Evolutionary conservation across 2,113 vertebrate genomes (phyloP).

Genomic region (Gasterosteus aculeatus): DNA sequence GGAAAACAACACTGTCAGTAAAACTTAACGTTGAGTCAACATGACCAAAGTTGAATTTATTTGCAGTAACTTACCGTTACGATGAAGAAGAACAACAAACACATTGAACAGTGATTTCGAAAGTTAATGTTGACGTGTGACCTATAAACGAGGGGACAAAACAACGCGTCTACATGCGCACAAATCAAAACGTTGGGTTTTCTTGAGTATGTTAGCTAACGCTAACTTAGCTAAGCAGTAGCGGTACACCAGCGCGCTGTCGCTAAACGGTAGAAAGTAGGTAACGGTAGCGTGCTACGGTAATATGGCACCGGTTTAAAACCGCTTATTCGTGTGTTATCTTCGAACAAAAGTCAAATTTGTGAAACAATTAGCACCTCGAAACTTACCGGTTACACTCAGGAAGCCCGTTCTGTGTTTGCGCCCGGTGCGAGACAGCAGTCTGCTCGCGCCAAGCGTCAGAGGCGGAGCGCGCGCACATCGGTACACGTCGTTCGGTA

Average conservation of each 20-base stretch:
- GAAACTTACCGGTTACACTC: conserved; percentile 24
- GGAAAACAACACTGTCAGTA: neutral
- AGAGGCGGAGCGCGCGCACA: neutral
- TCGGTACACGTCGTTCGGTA: no score
- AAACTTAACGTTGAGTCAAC: neutral
- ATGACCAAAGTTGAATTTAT: neutral
- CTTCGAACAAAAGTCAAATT: neutral
- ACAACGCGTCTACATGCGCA: no score
- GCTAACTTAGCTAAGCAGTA: no score
- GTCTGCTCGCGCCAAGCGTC: conserved; percentile 44
- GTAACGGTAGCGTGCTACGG: neutral
- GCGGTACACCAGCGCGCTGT: neutral
- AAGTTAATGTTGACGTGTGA: no score
- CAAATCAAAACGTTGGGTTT: neutral
- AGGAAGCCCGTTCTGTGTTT: neutral
- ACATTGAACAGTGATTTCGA: neutral
- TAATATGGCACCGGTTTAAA: fast-evolving
- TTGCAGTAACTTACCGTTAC: no score
- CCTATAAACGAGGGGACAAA: no score
- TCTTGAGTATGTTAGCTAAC: neutral
- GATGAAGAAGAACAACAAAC: neutral
- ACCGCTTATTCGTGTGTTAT: neutral
- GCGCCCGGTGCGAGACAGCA: neutral
- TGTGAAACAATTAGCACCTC: fast-evolving
- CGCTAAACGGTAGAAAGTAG: neutral